Base-by-base conservation (phyloP, 2,888 invertebrate genomes). In the Rutpela maculata region DNA sequence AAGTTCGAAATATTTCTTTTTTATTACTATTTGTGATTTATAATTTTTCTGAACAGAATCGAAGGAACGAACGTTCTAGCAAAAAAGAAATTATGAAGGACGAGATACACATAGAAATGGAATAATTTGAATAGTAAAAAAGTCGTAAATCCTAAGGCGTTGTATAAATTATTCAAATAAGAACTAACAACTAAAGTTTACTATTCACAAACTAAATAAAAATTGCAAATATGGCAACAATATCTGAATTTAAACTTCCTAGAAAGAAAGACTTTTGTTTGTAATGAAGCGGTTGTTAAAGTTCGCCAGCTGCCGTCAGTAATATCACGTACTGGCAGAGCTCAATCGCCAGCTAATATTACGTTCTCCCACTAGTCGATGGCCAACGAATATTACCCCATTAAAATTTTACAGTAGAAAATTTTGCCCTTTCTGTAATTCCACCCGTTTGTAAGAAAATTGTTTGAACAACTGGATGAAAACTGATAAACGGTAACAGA, bases 261-360 rank as follows among this genome's bases (percentile, higher is more conserved):
- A 68, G 70, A 70, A 78, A 68, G 77, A 74, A 77, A 72, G 74
- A 76, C 69, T 76, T 77, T 78, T 35, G 81, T 80, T 80, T 80
- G 80, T 81, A 82, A 83, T 83, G 79, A 80, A 81, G 80, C 75
- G 74, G 78, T 81, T 81, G 78, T 81, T 79, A 79, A 76, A 81
- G 78, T 78, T 79, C 59, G 70, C 78, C 67, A 82, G 82, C 82
- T 79, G 82, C 67, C 78, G 83, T 67, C 60, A 60, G 76, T 76
- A 81, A 81, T 83, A 80, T 80, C 81, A 82, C 78, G 79, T 78
- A 75, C 80, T 60, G 63, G 79, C 76, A 79, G 74, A 75, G 81
- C 81, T 80, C 78, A 75, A 81, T 80, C 78, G 78, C 74, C 79
- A 76, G 80, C 79, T 81, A 80, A 80, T 81, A 78, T 80, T 69